A percentile compares a stretch with the other conserved stretches of the same genome.
Conservation (phyloP, 2,888 invertebrate genomes). For the Spodoptera exigua region DNA sequence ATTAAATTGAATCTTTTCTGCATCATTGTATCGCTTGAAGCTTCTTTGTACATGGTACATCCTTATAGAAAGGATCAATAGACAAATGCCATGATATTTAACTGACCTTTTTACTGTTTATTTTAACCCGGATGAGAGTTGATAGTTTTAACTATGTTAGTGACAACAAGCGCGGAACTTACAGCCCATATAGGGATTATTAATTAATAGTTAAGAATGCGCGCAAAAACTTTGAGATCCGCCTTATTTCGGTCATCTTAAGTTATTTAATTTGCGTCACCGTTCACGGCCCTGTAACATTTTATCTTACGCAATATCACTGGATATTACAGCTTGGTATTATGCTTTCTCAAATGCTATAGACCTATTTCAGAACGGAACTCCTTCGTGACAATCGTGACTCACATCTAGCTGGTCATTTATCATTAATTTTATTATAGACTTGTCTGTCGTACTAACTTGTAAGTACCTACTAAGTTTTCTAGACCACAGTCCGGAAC, state of each 20-base stretch:
- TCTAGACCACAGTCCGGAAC: conserved; percentile 31
- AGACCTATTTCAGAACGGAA: conserved; percentile 49
- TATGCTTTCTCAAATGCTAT: conserved; percentile 32
- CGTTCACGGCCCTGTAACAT: conserved; percentile 17
- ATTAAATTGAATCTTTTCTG: conserved; percentile 5
- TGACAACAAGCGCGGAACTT: conserved; percentile 17
- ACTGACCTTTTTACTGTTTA: conserved; percentile 64
- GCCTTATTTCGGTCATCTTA: conserved; percentile 68
- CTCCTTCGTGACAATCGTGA: conserved; percentile 18
- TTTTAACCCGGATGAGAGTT: conserved; percentile 61
- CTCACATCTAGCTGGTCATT: conserved; percentile 22
- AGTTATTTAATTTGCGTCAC: conserved; percentile 47
- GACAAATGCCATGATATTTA: conserved; percentile 64
- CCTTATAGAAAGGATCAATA: conserved; percentile 50
- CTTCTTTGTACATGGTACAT: conserved; percentile 26
- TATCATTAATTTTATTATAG: conserved; percentile 16
- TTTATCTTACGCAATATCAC: conserved; percentile 38
- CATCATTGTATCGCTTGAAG: conserved; percentile 19
- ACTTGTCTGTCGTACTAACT: conserved; percentile 15
- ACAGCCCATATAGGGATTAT: conserved; percentile 9
- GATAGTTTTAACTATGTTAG: conserved; percentile 16
- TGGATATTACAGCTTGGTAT: conserved; percentile 24
- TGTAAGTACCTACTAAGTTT: conserved; percentile 14
- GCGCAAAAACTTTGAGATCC: conserved; percentile 77
- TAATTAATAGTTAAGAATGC: conserved; percentile 69